phyloP scores from a whole-genome alignment of 2,797 vertebrate genomes.

The Pelobates cultripes region DNA sequence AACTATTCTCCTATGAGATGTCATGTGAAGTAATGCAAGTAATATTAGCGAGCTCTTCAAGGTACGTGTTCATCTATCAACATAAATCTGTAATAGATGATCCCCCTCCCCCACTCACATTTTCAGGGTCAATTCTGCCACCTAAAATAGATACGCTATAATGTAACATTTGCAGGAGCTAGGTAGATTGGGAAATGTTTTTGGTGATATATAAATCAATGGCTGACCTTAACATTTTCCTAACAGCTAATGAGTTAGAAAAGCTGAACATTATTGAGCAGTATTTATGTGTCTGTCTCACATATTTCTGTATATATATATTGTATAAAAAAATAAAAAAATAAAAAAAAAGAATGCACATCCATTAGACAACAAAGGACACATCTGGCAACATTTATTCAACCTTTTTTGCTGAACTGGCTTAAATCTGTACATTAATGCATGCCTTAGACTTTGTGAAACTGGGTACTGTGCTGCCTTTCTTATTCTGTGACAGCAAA shows the following conservation, averaged over 20 bases:
- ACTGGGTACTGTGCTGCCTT: conserved; percentile 10
- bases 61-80: conserved; percentile 3
- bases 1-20: background rate
- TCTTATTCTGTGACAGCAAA: conserved; percentile 36
- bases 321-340: too few species aligned
- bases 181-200: conserved; percentile 37
- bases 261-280: conserved; percentile 57
- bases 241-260: conserved; percentile 56
- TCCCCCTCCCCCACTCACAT: background rate
- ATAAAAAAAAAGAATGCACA: conserved; percentile 47
- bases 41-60: conserved; percentile 7
- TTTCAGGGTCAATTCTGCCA: background rate
- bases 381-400: conserved; percentile 3
- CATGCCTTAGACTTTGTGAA: background rate
- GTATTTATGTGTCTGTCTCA: conserved; percentile 52
- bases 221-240: conserved; percentile 56
- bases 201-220: conserved; percentile 58
- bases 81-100: conserved; percentile 29
- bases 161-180: conserved; percentile 19
- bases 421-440: conserved; percentile 33
- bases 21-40: background rate
- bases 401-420: conserved; percentile 22
- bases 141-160: conserved; percentile 15
- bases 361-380: conserved; percentile 36
- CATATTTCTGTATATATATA: conserved; percentile 23